Conservation (phyloP, 2,113 vertebrate genomes). For the Xerus inauris region DNA sequence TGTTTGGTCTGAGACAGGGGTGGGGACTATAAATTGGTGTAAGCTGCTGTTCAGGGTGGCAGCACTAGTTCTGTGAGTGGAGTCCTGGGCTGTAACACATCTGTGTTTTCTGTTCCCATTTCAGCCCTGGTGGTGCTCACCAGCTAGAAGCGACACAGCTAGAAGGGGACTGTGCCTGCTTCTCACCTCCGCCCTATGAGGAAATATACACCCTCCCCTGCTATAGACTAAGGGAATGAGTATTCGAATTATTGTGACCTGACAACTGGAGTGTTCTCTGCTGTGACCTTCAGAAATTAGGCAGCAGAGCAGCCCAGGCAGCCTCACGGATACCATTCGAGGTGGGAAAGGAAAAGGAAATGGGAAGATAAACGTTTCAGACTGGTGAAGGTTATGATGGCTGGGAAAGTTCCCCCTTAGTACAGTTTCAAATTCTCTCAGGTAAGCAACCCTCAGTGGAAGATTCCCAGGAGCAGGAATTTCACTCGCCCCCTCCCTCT, state of each 20-base stretch:
- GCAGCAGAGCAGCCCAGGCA: not conserved
- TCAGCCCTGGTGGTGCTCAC: conserved; percentile 53
- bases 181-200: conserved; percentile 86
- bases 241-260: not conserved
- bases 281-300: not conserved
- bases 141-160: conserved; percentile 59
- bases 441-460: not conserved
- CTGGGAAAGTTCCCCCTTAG: not conserved
- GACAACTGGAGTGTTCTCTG: not conserved
- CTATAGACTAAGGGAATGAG: not conserved
- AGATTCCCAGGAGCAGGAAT: not conserved
- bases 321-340: not conserved
- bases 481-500: not conserved
- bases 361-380: not conserved
- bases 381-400: not conserved
- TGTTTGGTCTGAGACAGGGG: not conserved
- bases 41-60: not conserved
- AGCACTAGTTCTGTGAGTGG: accelerated
- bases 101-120: conserved; percentile 69
- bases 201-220: conserved; percentile 79
- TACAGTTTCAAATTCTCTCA: not conserved
- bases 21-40: not conserved
- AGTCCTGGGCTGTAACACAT: not conserved
- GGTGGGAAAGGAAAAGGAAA: not conserved
- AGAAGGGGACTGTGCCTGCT: not conserved